These are phyloP conservation scores for Brachypterus glaber DNA, from an alignment of 2,888 invertebrate species.

Conservation along the genomic window DNA sequence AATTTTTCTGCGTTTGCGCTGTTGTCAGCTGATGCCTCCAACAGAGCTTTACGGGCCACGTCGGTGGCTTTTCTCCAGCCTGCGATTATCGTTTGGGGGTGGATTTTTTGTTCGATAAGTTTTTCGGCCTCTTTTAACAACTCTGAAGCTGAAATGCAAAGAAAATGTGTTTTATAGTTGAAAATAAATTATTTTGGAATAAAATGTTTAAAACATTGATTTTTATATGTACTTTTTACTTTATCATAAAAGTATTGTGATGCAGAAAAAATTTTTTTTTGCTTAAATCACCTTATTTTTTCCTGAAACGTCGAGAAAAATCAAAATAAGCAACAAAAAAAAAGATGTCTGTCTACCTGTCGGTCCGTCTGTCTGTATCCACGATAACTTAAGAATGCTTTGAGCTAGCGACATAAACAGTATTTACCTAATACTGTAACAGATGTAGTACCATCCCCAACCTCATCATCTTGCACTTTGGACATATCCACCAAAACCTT, in stretches of 20 bases:
- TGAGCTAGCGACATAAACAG: too few species aligned
- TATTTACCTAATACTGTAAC: constrained; percentile 77
- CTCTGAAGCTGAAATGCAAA: constrained; percentile 65
- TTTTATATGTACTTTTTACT: background rate
- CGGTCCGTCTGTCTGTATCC: too few species aligned
- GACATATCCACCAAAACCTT: constrained; percentile 99
- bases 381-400: too few species aligned
- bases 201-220: constrained; percentile 4
- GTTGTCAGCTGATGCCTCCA: constrained; percentile 72
- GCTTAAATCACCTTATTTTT: too few species aligned
- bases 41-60: constrained; percentile 75
- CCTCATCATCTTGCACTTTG: constrained; percentile 97
- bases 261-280: too few species aligned
- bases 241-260: too few species aligned
- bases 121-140: constrained; percentile 91
- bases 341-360: too few species aligned
- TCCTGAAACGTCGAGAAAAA: too few species aligned
- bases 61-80: constrained; percentile 89
- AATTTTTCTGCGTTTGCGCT: constrained; percentile 69
- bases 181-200: constrained; percentile 1
- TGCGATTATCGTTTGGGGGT: constrained; percentile 94
- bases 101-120: constrained; percentile 85
- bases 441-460: constrained; percentile 99
- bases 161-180: constrained; percentile 6
- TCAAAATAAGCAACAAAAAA: too few species aligned